Evolutionary conservation across 2,888 invertebrate species (phyloP).

Genomic region (Drosophila fungiperda): DNA sequence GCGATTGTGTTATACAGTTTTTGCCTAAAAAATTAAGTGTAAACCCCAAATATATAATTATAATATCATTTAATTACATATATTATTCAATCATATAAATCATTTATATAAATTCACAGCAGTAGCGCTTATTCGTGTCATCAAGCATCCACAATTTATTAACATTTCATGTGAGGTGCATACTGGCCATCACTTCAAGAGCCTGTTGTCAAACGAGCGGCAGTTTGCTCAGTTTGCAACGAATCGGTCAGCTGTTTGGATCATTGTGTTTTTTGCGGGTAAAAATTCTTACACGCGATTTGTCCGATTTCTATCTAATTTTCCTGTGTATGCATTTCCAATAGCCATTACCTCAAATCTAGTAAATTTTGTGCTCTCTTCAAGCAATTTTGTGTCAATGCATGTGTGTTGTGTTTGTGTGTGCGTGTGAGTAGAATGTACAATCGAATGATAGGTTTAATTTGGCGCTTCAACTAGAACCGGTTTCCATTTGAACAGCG

Average conservation of each 20-base stretch:
- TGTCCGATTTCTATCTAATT: slow-evolving; percentile 20
- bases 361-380: slow-evolving; percentile 8
- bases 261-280: slow-evolving; percentile 36
- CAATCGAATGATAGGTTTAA: slow-evolving; percentile 19
- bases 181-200: slow-evolving; percentile 12
- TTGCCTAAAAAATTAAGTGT: neutral
- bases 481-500: slow-evolving; percentile 27
- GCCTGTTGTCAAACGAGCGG: neutral
- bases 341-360: slow-evolving; percentile 18
- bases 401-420: slow-evolving; percentile 1
- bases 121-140: neutral
- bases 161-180: slow-evolving; percentile 3
- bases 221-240: slow-evolving; percentile 36
- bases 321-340: slow-evolving; percentile 42
- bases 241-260: slow-evolving; percentile 60
- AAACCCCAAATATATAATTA: neutral
- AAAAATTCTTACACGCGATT: slow-evolving; percentile 8
- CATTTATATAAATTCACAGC: neutral
- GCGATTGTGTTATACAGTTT: neutral
- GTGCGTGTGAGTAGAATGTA: neutral
- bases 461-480: slow-evolving; percentile 46
- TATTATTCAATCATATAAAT: neutral
- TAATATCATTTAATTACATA: neutral
- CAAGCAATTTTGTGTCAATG: neutral
- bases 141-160: neutral